These are phyloP conservation scores for Macaca mulatta DNA, from an alignment of 2,113 vertebrate genomes.

Conservation along the genomic window DNA sequence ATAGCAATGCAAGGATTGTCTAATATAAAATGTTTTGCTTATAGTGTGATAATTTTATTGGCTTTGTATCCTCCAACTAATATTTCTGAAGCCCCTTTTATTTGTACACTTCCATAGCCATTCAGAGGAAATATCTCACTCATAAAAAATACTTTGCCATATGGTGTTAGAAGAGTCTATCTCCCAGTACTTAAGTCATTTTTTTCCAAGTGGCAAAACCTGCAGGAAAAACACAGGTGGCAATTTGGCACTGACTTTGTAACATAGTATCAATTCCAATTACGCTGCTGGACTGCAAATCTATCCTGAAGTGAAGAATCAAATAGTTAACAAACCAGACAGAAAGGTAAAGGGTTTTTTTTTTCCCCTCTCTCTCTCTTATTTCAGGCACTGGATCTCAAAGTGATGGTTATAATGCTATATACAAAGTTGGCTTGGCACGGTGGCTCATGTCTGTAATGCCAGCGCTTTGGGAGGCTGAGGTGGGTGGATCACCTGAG, in stretches of 20 bases:
- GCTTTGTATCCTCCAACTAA: background rate
- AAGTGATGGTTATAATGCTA: background rate
- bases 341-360: background rate
- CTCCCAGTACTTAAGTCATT: background rate
- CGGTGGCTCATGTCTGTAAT: too few species aligned
- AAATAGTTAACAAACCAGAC: background rate
- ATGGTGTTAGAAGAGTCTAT: background rate
- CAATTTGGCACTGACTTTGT: background rate
- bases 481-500: too few species aligned
- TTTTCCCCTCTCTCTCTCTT: background rate
- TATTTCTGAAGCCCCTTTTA: background rate
- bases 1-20: too few species aligned
- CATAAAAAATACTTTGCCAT: background rate
- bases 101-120: background rate
- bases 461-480: too few species aligned
- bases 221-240: background rate
- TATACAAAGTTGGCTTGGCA: background rate
- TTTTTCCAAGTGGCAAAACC: background rate
- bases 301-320: background rate
- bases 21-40: background rate
- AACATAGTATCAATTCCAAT: background rate
- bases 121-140: background rate
- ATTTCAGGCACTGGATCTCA: background rate
- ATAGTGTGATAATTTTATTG: slow-evolving; percentile 43
- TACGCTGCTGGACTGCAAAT: background rate